phyloP scores from a whole-genome alignment of 2,113 vertebrate species.

The Parotia lawesii region DNA sequence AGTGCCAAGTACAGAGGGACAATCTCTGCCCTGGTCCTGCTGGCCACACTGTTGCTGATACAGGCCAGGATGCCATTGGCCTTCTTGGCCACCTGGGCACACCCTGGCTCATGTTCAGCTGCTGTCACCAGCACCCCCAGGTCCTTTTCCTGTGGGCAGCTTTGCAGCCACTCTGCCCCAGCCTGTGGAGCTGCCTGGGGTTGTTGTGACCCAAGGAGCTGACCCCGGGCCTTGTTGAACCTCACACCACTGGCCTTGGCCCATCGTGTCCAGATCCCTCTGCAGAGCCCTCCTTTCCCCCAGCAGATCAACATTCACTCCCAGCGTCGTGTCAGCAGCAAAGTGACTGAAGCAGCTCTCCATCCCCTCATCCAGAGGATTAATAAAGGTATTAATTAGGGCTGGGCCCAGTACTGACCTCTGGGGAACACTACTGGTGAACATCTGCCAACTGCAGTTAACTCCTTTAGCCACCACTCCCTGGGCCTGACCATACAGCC shows the following conservation, averaged over 20 bases:
- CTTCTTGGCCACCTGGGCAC: not conserved
- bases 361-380: not conserved
- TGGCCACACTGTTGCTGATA: accelerated
- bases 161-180: not conserved
- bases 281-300: not conserved
- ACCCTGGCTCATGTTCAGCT: not conserved
- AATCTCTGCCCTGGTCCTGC: not conserved
- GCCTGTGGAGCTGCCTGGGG: not conserved
- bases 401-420: not conserved
- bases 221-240: not conserved
- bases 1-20: accelerated
- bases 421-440: not conserved
- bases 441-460: accelerated
- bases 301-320: not conserved
- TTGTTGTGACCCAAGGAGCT: not conserved
- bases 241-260: not conserved
- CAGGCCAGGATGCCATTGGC: not conserved
- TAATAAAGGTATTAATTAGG: not conserved
- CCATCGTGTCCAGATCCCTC: not conserved
- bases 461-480: not conserved
- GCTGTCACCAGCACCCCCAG: not conserved
- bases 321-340: accelerated
- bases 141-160: not conserved
- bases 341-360: accelerated
- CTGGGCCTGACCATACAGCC: accelerated